phyloP scores from a whole-genome alignment of 2,113 vertebrate species.

The Lepidothrix coronata region DNA sequence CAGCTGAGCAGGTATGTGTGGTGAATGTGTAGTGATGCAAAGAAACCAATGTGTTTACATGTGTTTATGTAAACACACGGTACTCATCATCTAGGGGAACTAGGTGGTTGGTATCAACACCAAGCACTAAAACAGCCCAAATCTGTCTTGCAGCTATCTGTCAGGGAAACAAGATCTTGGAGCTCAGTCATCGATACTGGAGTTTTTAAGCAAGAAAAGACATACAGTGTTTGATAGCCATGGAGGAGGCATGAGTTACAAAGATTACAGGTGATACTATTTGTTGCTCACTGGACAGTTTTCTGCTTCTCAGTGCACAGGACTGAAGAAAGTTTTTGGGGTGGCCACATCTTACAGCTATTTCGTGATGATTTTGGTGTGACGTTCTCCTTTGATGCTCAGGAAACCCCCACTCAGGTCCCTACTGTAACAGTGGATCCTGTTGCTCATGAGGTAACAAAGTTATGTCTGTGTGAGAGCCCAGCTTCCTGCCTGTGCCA shows the following conservation, averaged over 20 bases:
- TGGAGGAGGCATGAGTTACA: background rate
- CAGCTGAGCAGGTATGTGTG: background rate
- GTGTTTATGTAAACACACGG: fast-evolving
- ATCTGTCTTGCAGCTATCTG: background rate
- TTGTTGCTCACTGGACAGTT: background rate
- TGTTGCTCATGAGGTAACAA: background rate
- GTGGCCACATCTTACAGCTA: background rate
- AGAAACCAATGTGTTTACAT: no score
- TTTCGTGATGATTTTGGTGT: background rate
- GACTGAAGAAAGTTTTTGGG: background rate
- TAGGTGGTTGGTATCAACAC: background rate
- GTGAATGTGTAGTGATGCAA: background rate
- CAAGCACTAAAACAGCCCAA: background rate
- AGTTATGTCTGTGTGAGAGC: background rate
- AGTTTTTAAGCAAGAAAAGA: background rate
- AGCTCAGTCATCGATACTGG: background rate
- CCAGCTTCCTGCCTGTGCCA: background rate
- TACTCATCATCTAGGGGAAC: background rate
- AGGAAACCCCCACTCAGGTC: background rate
- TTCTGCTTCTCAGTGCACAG: background rate
- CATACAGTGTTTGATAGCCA: background rate
- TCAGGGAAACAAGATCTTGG: background rate
- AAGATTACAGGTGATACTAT: background rate
- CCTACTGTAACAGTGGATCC: background rate
- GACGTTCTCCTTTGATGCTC: background rate